Evolutionary conservation across 35 echinoderm and acorn worm genomes (phyloP).

Genomic region (Ophiothrix spiculata): DNA sequence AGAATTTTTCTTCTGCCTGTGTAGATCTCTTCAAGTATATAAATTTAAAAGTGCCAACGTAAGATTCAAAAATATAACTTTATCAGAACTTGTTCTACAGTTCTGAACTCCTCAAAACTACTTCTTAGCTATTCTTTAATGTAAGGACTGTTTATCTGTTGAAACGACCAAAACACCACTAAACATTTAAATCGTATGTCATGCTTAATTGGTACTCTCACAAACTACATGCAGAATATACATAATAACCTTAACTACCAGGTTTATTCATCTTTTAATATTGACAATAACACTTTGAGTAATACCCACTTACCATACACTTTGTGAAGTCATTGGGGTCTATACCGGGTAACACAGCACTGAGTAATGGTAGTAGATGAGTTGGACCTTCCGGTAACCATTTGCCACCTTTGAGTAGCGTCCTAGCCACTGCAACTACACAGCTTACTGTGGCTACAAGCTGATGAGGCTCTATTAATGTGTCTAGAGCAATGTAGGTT

Average conservation of each 20-base stretch:
- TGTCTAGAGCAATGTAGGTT: conserved; percentile 83
- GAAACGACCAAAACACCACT: too few relatives aligned
- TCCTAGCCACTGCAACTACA: conserved; percentile 63
- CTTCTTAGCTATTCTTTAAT: conserved; percentile 64
- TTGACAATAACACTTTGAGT: conserved; percentile 85
- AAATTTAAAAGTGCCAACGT: too few relatives aligned
- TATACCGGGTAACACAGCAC: conserved; percentile 79
- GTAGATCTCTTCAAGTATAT: too few relatives aligned
- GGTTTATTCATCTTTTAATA: conserved; percentile 77
- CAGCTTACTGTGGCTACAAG: conserved; percentile 95
- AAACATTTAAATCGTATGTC: conserved; percentile 65
- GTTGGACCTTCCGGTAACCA: conserved; percentile 76
- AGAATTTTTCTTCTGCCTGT: too few relatives aligned
- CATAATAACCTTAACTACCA: conserved; percentile 84
- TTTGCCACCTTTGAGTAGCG: conserved; percentile 77
- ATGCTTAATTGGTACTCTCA: too few relatives aligned
- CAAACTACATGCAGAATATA: too few relatives aligned
- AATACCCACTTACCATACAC: conserved; percentile 75
- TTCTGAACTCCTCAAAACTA: conserved; percentile 67
- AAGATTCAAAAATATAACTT: too few relatives aligned
- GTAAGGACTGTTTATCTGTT: too few relatives aligned
- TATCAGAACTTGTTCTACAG: too few relatives aligned
- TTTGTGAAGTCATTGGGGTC: conserved; percentile 94
- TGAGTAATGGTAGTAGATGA: conserved; percentile 81
- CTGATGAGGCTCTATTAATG: conserved; percentile 93